Conservation (phyloP, 1,140 invertebrate species). For the Maniola jurtina region DNA sequence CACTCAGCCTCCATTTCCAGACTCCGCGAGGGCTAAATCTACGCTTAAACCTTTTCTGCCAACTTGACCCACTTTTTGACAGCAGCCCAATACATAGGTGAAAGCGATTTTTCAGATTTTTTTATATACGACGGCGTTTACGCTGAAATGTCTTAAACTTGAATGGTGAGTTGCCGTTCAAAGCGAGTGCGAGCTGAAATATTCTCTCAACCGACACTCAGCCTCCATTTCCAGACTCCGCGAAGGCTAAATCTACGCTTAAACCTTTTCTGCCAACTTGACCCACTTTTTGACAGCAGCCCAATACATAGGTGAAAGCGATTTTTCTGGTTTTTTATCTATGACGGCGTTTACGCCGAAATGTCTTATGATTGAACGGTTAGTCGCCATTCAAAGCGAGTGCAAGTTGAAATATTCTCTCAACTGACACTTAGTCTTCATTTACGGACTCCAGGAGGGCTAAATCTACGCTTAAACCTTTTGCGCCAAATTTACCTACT, state of each 20-base stretch:
- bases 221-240: conserved; percentile 40
- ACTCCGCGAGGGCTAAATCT: conserved; percentile 49
- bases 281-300: conserved; percentile 35
- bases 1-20: conserved; percentile 40
- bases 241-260: conserved; percentile 49
- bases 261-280: conserved; percentile 54
- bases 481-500: conserved; percentile 52
- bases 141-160: too few species aligned
- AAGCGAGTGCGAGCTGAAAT: conserved; percentile 27
- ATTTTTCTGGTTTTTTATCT: too few species aligned
- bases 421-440: conserved; percentile 32
- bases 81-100: neutral
- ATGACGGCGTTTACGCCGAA: too few species aligned
- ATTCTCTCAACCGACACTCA: conserved; percentile 30
- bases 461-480: conserved; percentile 54
- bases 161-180: too few species aligned
- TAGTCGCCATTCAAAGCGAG: conserved; percentile 28
- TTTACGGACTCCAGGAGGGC: conserved; percentile 44
- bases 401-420: conserved; percentile 33
- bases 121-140: too few species aligned
- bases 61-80: conserved; percentile 48
- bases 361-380: too few species aligned
- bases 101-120: neutral
- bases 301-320: neutral
- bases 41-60: conserved; percentile 52